Base-by-base conservation (phyloP, 2,888 invertebrate genomes). In the Ptychoptera albimana region DNA sequence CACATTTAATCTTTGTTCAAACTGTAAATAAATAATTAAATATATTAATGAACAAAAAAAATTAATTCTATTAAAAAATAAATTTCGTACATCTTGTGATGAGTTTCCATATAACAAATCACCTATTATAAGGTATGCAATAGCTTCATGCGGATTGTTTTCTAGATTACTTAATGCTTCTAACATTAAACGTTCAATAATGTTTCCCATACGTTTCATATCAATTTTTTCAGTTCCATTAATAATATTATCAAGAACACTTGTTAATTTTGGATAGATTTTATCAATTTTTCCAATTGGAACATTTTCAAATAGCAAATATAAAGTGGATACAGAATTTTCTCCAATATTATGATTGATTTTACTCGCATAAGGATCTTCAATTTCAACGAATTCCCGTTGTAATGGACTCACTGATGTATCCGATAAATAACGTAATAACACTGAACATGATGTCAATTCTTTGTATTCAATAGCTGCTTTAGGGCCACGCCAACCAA, bases 381-480 rank as follows among this genome's bases (percentile, higher is more conserved):
- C 77, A 43, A 76, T 72, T 66, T 89, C 88, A 2, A 89, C 83
- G 62, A 91, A 83, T 55, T 79, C 77, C 53, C 78, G 74, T 57
- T 87, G 84, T 43, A 93, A 67, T 10, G 89, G 89, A 49, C 88
- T 82, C 12, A 86, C 81, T 8, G 91, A 77, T n/a, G 85, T 85
- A 54, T 88, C 84, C 10, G 85, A 83, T 45, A 93, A 65, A 63
- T 91, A 92, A 47, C 85, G 81, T 52, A 87, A 64, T 35, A 89
- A 60, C 11, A 87, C 66, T 31, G 74, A 73, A 50, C 79, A 74
- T 7, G 76, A 81, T 3, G 73, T 72, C 49, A 82, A 59, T 43
- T 72, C 71, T 51, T 71, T 72, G 48, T 76, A 59, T 43, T 79
- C 71, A 0, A 60, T 59, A 0, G 74, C 72, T 14, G 70, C 58